Percentiles rank a stretch among this genome's conserved stretches.
These are phyloP conservation scores for Eulemur mongoz DNA, from an alignment of 2,797 vertebrate species.

Conservation along the genomic window DNA sequence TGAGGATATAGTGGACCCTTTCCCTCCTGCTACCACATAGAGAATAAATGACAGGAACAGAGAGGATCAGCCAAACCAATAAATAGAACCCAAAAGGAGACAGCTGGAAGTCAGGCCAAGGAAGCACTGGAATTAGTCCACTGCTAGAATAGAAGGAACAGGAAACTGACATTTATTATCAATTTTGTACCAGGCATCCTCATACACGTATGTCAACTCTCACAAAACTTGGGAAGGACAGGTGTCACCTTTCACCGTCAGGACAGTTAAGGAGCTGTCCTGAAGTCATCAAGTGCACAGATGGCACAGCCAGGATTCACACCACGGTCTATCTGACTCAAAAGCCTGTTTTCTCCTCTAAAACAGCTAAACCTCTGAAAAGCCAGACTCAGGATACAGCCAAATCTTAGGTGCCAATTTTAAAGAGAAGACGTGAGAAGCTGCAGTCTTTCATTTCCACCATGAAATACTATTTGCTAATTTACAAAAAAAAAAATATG, in stretches of 20 bases:
- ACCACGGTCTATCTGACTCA: background rate
- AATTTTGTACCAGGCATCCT: background rate
- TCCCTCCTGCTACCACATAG: background rate
- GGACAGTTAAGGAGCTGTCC: background rate
- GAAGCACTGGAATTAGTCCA: background rate
- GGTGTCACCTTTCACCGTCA: background rate
- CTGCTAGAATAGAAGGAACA: background rate
- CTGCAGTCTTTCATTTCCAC: background rate
- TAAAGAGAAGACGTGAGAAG: background rate
- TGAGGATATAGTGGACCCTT: too few relatives aligned
- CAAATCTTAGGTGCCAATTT: background rate
- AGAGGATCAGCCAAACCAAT: background rate
- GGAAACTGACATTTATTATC: background rate
- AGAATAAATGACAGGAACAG: background rate
- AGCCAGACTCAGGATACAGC: background rate
- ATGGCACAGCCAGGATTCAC: background rate
- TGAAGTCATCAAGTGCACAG: background rate
- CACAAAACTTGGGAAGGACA: background rate
- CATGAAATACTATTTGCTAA: background rate
- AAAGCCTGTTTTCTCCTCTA: background rate
- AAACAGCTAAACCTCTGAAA: background rate
- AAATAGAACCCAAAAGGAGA: background rate
- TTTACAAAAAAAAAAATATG: conserved; percentile 46
- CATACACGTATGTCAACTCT: background rate
- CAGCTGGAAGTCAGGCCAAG: background rate